Conservation (phyloP, 1,140 invertebrate species). For the Papilio aristodemus region DNA sequence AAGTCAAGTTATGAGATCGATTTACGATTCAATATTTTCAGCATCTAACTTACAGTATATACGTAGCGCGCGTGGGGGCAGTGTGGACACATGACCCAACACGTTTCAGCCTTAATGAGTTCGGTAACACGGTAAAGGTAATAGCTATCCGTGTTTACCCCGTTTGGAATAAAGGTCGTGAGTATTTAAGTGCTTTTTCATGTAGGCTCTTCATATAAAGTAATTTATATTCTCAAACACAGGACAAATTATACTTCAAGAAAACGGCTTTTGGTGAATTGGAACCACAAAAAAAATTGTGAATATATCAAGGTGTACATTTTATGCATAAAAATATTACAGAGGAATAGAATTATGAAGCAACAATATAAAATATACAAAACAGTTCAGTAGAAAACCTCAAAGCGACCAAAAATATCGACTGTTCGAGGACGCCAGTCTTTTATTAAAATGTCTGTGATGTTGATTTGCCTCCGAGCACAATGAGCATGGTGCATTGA, state of each 20-base stretch:
- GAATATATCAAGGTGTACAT: not conserved
- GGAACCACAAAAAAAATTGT: not conserved
- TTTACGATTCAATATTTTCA: not conserved
- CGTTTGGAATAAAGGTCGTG: not conserved
- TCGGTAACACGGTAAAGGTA: not conserved
- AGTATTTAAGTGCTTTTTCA: not conserved
- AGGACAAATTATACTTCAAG: too few relatives aligned
- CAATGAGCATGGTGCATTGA: too few relatives aligned
- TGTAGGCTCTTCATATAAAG: not conserved
- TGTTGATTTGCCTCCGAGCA: not conserved
- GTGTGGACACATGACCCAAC: not conserved
- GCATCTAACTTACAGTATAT: not conserved
- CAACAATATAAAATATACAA: too few relatives aligned
- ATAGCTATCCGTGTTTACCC: not conserved
- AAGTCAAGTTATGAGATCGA: not conserved
- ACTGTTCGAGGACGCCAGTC: not conserved
- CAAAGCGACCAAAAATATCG: not conserved
- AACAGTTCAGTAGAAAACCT: not conserved
- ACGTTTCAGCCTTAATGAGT: slow-evolving; percentile 6
- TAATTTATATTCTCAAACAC: not conserved
- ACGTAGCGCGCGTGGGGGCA: not conserved
- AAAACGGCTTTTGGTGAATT: too few relatives aligned
- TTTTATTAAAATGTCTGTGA: not conserved
- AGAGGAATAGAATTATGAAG: not conserved
- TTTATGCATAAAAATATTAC: not conserved